Percentiles rank a stretch among this genome's conserved stretches.
phyloP scores from a whole-genome alignment of 2,888 invertebrate genomes.

The Leptinotarsa rubiginosa region DNA sequence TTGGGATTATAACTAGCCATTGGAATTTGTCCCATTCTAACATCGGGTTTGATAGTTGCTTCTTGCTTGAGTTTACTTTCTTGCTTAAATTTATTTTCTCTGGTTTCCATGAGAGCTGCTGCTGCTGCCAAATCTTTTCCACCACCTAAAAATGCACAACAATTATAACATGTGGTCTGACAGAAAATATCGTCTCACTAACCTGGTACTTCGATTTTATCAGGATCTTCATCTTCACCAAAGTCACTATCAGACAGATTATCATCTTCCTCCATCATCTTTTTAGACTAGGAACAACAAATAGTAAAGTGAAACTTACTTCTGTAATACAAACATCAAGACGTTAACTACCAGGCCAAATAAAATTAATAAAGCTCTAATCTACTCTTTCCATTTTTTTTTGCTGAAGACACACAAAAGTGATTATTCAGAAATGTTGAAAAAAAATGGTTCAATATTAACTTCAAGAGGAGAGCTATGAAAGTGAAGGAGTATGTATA shows the following conservation, averaged over 20 bases:
- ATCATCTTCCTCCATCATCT: slow-evolving; percentile 65
- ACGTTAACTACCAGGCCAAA: slow-evolving; percentile 45
- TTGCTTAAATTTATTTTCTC: slow-evolving; percentile 65
- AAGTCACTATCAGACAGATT: slow-evolving; percentile 78
- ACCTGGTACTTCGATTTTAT: slow-evolving; percentile 92
- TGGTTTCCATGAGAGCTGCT: slow-evolving; percentile 70
- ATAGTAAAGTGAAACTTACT: slow-evolving; percentile 43
- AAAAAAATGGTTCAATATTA: slow-evolving; percentile 25
- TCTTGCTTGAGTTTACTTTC: slow-evolving; percentile 68
- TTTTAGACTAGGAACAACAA: slow-evolving; percentile 58
- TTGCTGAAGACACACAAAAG: slow-evolving; percentile 21
- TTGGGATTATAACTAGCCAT: slow-evolving; percentile 59
- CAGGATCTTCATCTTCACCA: slow-evolving; percentile 91
- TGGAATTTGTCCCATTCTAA: slow-evolving; percentile 51
- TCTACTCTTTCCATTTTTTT: slow-evolving; percentile 22
- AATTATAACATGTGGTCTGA: neutral
- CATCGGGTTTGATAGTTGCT: slow-evolving; percentile 51
- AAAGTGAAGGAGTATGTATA: slow-evolving; percentile 48
- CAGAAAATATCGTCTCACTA: slow-evolving; percentile 49
- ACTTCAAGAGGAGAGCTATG: slow-evolving; percentile 41
- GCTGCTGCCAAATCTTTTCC: slow-evolving; percentile 89
- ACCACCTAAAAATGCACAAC: slow-evolving; percentile 72
- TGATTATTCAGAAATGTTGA: neutral
- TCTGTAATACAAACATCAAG: slow-evolving; percentile 44
- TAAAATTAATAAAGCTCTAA: slow-evolving; percentile 26